These are phyloP conservation scores for Euplexia lucipara DNA, from an alignment of 2,888 invertebrate genomes.

Conservation along the genomic window DNA sequence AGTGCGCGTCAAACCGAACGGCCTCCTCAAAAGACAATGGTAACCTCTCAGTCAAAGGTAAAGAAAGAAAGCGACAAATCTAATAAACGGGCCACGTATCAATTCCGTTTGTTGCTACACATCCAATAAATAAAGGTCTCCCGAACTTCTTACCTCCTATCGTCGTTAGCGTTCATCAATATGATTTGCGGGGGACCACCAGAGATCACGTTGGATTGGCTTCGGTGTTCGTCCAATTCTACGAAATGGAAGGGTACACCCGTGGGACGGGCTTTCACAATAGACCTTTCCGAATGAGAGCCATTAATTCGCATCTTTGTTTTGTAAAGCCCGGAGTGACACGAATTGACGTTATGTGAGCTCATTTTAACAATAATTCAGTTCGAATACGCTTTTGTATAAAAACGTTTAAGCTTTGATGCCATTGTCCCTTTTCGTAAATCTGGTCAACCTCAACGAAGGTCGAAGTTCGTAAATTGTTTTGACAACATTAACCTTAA, in stretches of 20 bases:
- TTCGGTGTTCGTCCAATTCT: constrained; percentile 86
- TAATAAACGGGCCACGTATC: constrained; percentile 88
- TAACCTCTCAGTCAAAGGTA: constrained; percentile 86
- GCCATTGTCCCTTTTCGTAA: constrained; percentile 55
- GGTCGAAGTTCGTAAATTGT: constrained; percentile 49
- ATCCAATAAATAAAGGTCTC: constrained; percentile 80
- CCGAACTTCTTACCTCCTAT: constrained; percentile 70
- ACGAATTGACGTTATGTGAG: constrained; percentile 85
- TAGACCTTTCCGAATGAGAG: constrained; percentile 88
- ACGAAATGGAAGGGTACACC: constrained; percentile 88
- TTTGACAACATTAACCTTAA: constrained; percentile 46
- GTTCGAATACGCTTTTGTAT: constrained; percentile 74
- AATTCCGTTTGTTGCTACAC: constrained; percentile 86
- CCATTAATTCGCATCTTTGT: constrained; percentile 90
- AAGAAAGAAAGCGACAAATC: constrained; percentile 89
- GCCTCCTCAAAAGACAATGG: constrained; percentile 86
- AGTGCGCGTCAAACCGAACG: constrained; percentile 81
- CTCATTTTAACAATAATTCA: constrained; percentile 85
- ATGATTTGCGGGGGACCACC: constrained; percentile 74
- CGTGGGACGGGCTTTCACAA: constrained; percentile 86
- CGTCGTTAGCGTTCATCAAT: constrained; percentile 77
- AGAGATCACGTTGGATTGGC: constrained; percentile 80
- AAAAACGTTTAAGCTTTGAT: constrained; percentile 68
- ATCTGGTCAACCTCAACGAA: constrained; percentile 44
- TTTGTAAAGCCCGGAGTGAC: constrained; percentile 88